Evolutionary conservation across 2,888 invertebrate genomes (phyloP), one percentile per base, ranked within the genome.

Genomic region (Pristionchus japonicus): DNA sequence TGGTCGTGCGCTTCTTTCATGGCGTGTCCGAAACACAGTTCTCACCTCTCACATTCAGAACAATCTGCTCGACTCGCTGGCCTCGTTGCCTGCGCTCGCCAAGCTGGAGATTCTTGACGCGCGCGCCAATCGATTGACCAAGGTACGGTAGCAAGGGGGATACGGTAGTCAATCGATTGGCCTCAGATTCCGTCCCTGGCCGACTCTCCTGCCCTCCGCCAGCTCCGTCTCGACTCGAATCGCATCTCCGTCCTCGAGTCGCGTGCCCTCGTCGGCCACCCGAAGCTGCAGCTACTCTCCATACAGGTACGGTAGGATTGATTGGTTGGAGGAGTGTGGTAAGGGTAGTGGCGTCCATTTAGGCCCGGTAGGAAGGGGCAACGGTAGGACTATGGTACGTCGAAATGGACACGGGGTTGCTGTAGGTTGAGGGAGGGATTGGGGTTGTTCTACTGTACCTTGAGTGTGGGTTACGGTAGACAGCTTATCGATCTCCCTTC

Each of bases 241-340:
- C 95, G 88, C 37, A 93, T 97, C 86, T 95, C 96, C 86, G 96
- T 96, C 34, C 27, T 98, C 89, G 97, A 97, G 23, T 96, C 96
- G 87, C 96, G 97, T 93, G 95, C 97, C 88, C 97, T 98, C 93
- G 97, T 97, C 93, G 96, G 97, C 40, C 97, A 97, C 94, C 97
- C 97, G 52, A 92, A 93, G 49, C 91, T 95, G 80, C 92, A 93
- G 87, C 90, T 94, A 95, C 96, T 98, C 94, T 97, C 97, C 94
- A 96, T 98, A 88, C 97, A 90, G 89, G 92, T 92, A 31, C 31
- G 47, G 82, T 52, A 47, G 74, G 23, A 43, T 43, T 57, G n/a
- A n/a, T n/a, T n/a, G n/a, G n/a, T n/a, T n/a, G n/a, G n/a, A n/a
- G n/a, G 43, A 43, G 20, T 20, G 1, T n/a, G 40, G 74, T 43